These are phyloP conservation scores for Helarctos malayanus DNA, from an alignment of 2,797 vertebrate species.

Conservation along the genomic window DNA sequence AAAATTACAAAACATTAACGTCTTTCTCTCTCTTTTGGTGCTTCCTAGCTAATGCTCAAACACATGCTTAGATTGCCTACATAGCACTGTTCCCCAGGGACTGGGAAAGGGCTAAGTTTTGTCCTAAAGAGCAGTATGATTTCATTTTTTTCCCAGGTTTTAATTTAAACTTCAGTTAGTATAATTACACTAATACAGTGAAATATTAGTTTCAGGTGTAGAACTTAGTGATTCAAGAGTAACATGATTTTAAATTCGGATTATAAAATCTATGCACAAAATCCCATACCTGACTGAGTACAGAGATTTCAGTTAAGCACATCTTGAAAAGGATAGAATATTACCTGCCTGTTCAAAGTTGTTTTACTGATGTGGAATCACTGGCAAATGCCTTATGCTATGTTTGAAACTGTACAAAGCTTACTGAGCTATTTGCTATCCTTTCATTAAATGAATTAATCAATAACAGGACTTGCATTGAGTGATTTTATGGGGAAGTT, in stretches of 20 bases:
- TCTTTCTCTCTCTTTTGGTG: neutral
- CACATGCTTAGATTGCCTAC: neutral
- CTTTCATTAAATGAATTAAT: neutral
- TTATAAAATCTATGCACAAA: conserved; percentile 15
- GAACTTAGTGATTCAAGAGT: neutral
- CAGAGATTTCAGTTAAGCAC: neutral
- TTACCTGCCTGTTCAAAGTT: neutral
- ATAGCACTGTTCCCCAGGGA: neutral
- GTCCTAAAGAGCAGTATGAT: neutral
- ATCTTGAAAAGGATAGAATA: neutral
- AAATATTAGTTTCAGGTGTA: neutral
- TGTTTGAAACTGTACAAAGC: neutral
- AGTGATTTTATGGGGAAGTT: neutral
- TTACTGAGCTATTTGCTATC: neutral
- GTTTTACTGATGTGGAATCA: neutral
- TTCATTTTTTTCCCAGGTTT: neutral
- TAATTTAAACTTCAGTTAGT: neutral
- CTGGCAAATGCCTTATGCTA: neutral
- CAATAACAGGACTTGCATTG: neutral
- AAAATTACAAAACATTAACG: neutral
- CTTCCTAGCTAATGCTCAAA: neutral
- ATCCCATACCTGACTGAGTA: neutral
- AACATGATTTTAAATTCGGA: neutral
- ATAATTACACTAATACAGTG: neutral
- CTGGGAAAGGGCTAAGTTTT: neutral